Evolutionary conservation across 2,797 vertebrate genomes (phyloP).

Genomic region (Pitangus sulphuratus): DNA sequence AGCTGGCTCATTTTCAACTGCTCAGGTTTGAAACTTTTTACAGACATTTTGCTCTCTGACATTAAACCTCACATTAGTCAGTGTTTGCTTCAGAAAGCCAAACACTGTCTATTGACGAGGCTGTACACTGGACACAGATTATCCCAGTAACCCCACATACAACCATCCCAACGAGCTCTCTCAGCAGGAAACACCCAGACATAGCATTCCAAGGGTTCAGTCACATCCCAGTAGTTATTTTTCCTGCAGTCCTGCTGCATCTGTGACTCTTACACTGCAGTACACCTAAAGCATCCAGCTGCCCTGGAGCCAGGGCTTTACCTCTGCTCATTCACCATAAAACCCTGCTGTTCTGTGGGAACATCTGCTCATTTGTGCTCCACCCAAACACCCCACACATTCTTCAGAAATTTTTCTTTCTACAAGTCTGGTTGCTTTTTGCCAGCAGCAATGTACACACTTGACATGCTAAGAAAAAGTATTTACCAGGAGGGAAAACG

Average conservation of each 20-base stretch:
- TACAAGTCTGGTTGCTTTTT: conserved; percentile 41
- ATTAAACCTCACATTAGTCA: not conserved
- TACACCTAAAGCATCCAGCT: conserved; percentile 7
- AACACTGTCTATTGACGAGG: not conserved
- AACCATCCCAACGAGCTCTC: not conserved
- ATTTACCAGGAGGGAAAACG: not conserved
- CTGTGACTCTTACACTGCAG: not conserved
- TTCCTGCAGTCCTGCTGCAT: not conserved
- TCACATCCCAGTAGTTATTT: not conserved
- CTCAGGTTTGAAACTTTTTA: not conserved
- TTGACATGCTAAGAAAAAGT: conserved; percentile 8
- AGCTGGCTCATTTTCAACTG: not conserved
- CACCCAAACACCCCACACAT: conserved; percentile 64
- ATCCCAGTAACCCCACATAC: not conserved
- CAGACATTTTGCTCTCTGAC: not conserved
- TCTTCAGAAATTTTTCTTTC: conserved; percentile 65
- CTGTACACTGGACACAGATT: not conserved
- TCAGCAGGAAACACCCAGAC: not conserved
- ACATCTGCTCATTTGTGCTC: conserved; percentile 57
- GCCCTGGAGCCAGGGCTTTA: conserved; percentile 72
- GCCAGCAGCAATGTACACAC: conserved; percentile 54
- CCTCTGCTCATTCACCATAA: conserved; percentile 40
- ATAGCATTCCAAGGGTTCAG: not conserved
- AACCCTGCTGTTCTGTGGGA: conserved; percentile 64
- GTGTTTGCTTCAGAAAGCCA: not conserved